Evolutionary conservation across 2,888 invertebrate genomes (phyloP).

Genomic region (Esperia sulphurella): DNA sequence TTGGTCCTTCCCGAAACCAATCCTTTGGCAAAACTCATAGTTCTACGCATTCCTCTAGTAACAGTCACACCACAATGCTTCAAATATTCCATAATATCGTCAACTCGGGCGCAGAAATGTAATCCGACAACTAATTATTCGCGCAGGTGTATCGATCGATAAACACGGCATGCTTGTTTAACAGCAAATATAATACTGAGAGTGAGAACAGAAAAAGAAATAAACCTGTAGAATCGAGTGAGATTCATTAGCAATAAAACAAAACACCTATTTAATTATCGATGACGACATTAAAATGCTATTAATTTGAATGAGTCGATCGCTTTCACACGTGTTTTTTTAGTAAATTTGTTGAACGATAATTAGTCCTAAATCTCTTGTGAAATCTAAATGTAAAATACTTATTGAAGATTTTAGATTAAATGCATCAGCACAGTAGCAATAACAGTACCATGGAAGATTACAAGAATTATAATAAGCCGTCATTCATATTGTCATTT

Average conservation of each 20-base stretch:
- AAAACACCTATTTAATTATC: slow-evolving; percentile 13
- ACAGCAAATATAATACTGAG: slow-evolving; percentile 41
- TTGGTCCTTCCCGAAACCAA: slow-evolving; percentile 18
- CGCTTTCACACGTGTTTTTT: no score
- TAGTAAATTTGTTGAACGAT: no score
- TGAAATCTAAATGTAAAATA: no score
- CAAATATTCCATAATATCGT: slow-evolving; percentile 27
- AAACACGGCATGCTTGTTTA: slow-evolving; percentile 47
- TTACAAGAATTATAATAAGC: no score
- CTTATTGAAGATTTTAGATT: no score
- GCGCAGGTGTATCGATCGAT: slow-evolving; percentile 14
- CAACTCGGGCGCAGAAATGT: slow-evolving; percentile 24
- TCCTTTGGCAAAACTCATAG: slow-evolving; percentile 25
- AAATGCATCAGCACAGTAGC: no score
- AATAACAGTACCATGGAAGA: no score
- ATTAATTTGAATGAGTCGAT: slow-evolving; percentile 21
- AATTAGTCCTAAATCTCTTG: no score
- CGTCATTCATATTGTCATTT: no score
- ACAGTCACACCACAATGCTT: slow-evolving; percentile 22
- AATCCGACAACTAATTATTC: slow-evolving; percentile 20
- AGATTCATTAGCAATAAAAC: slow-evolving; percentile 27
- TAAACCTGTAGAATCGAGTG: slow-evolving; percentile 20
- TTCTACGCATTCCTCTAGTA: slow-evolving; percentile 20
- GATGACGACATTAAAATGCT: slow-evolving; percentile 33
- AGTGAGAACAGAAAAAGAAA: slow-evolving; percentile 28